Base-by-base conservation (phyloP, 2,797 vertebrate genomes). In the Hoplostethus atlanticus region DNA sequence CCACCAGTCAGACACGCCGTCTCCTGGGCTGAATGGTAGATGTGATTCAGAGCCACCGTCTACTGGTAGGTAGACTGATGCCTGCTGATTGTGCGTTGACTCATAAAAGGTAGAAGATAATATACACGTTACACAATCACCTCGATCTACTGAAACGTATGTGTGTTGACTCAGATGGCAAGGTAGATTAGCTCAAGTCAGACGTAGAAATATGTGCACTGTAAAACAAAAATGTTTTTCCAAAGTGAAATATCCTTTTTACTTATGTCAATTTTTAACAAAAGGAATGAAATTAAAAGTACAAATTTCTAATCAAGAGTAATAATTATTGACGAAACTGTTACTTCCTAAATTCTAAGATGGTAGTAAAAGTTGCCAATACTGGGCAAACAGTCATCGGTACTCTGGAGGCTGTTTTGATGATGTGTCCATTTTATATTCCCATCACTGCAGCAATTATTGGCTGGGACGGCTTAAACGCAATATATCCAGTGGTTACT, bases 21-120 rank as follows among this genome's bases (percentile, higher is more conserved):
- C 64, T 71, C 31, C 52, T 51, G 38, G 46, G 65, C n/a, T 51
- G 17, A 64, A 17, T 7, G 55, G 34, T 52, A 1, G 65, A 42
- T 64, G 55, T 73, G 77, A 86, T 78, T 85, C 76, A 71, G 56
- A 71, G 47, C 3, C 8, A 2, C 48, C 31, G 66, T 77, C 31
- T 40, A 3, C n/a, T 47, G 68, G 61, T 55, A 52, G 62, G 65
- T 30, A 48, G 58, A 65, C 62, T 0, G 73, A 63, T 57, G 59
- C n/a, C 52, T 51, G 55, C 30, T 77, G 83, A 81, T 36, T 47
- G 47, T 36, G 12, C 51, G 10, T 66, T 67, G 65, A 80, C 66
- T 85, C 71, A 85, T 38, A 31, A 21, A 69, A 11, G 12, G 42
- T 11, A 13, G 16, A 15, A 17, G 17, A 46, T 17, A 10, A 11